Percentiles rank a stretch among this genome's conserved stretches.
Conservation (phyloP, 2,888 invertebrate genomes). For the Thalpophila matura region DNA sequence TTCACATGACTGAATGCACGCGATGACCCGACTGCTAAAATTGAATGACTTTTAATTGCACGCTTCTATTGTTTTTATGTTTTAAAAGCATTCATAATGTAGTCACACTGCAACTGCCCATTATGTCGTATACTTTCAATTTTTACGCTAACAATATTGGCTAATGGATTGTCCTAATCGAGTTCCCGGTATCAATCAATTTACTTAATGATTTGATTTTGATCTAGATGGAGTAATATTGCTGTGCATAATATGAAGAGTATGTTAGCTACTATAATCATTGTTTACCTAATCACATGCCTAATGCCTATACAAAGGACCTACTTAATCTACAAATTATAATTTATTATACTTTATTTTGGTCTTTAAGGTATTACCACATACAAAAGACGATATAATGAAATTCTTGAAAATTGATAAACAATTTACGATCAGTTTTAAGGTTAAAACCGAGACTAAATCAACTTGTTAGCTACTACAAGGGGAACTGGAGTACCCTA, state of each 20-base stretch:
- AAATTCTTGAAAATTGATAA: too few species aligned
- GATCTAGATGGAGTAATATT: conserved; percentile 19
- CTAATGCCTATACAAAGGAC: too few species aligned
- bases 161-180: conserved; percentile 50
- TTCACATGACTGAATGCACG: conserved; percentile 68
- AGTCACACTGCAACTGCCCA: conserved; percentile 45
- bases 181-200: conserved; percentile 47
- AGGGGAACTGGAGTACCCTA: too few species aligned
- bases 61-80: conserved; percentile 25
- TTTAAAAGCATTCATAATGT: conserved; percentile 38
- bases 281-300: neutral
- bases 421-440: too few species aligned
- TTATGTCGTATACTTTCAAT: conserved; percentile 55
- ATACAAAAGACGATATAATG: too few species aligned
- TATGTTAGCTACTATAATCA: neutral
- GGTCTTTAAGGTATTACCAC: too few species aligned
- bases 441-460: too few species aligned
- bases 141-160: conserved; percentile 40
- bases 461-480: too few species aligned
- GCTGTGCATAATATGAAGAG: neutral
- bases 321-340: too few species aligned
- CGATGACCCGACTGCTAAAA: conserved; percentile 50
- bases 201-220: conserved; percentile 39
- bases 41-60: conserved; percentile 65
- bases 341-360: too few species aligned